Base-by-base conservation (phyloP, 2,888 invertebrate genomes). In the Drosophila stalkeri region DNA sequence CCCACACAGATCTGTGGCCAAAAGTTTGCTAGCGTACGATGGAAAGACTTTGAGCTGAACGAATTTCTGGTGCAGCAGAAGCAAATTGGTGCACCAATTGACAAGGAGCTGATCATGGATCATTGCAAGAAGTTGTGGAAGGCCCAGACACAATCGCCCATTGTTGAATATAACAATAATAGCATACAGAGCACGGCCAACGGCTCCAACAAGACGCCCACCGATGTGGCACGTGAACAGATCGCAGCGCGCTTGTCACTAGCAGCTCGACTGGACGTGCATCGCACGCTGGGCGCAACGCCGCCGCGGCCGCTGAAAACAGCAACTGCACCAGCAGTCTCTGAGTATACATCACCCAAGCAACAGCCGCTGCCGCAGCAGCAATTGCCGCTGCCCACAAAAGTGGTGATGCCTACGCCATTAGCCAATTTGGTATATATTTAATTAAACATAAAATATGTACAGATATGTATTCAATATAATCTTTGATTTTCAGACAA, bases 31-130 rank as follows among this genome's bases (percentile, higher is more conserved):
- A 88, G 82, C 59, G 87, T 92, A 62, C 90, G 89, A 69, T 92
- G 92, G 92, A 91, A 91, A 44, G 92, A 92, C 64, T 92, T 91
- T 46, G 89, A 91, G 64, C 88, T 92, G 3, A 85, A 86, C 31
- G 92, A 92, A 65, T 92, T 87, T 68, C 75, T 92, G 6, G 90
- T 93, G 74, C 85, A 92, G 56, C 93, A 92, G 52, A 92, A 91
- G 66, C 90, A 91, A 68, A 90, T 92, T 35, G 92, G 92, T 37
- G 91, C 90, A 41, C 89, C 91, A 6, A 86, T 93, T 54, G 77
- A 81, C 63, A 90, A 83, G 55, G 89, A 91, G 41, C 81, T 93
- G 57, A 81, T 92, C 63, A 82, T 90, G 73, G 92, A 92, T 41
- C 92, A 92, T 64, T 92, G 93, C 76, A 80, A 86, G 39, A 89